Evolutionary conservation across 2,888 invertebrate genomes (phyloP), one percentile per base, ranked within the genome.

Genomic region (Theretra japonica): DNA sequence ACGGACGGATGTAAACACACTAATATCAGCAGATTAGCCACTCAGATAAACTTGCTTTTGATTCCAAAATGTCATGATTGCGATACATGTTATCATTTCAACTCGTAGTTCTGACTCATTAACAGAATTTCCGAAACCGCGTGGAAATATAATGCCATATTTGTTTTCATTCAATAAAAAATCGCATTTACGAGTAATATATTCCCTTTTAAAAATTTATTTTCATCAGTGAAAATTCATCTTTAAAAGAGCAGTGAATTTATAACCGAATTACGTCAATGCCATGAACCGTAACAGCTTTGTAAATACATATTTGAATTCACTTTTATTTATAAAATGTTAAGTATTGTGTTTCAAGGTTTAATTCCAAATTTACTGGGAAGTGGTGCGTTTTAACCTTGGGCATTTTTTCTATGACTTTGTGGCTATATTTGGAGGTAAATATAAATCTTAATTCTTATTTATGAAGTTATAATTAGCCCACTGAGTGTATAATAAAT

Each of bases 341-440:
- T 3, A 41, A 23, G 15, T 65, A 17, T 48, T 65, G 65, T 65
- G 33, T n/a, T 65, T 65, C 62, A 48, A 65, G 65, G 65, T 48
- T 48, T 17, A 15, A 48, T 53, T n/a, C 6, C n/a, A n/a, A 53
- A n/a, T 1, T 53, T 50, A 50, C 50, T 5, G 5, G 17, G 17
- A 53, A 41, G 41, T 15, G 41, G 17, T 53, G 17, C 53, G n/a
- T n/a, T n/a, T n/a, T 41, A 41, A 41, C 41, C 41, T 41, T 41
- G 41, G 11, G 11, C 15, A 41, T 3, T 41, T 41, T 41, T 41
- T 15, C 3, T 15, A 41, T 15, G 41, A 41, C 15, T 41, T 3
- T 41, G 2, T 41, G 15, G 11, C 15, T 41, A 41, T 41, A 33
- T 6, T 41, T 41, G 41, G 3, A 41, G 11, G 41, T 41, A 41